Conservation (phyloP, 1,140 invertebrate genomes). For the Leucophenga varia region DNA sequence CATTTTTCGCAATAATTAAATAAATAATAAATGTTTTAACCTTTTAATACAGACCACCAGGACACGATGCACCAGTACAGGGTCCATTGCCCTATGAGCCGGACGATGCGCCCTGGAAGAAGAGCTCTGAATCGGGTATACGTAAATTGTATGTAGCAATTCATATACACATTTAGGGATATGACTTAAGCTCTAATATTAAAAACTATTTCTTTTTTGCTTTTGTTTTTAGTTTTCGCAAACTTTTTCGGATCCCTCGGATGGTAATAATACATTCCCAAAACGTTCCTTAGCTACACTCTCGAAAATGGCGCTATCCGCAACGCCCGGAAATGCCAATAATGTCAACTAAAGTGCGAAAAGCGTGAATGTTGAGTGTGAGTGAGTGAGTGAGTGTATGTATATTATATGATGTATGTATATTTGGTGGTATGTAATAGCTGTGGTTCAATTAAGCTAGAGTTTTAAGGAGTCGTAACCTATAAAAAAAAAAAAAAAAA, state of each 20-base stretch:
- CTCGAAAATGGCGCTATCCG: slow-evolving; percentile 70
- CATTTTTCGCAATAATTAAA: background rate
- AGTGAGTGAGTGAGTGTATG: too few species aligned
- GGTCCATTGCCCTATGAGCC: slow-evolving; percentile 94
- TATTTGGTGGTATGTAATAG: too few species aligned
- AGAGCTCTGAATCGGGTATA: slow-evolving; percentile 79
- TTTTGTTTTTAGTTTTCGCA: slow-evolving; percentile 63
- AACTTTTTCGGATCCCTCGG: slow-evolving; percentile 70
- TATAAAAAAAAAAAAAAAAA: too few species aligned
- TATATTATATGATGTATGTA: too few species aligned
- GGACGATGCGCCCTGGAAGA: slow-evolving; percentile 91
- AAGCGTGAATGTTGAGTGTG: too few species aligned
- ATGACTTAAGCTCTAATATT: slow-evolving; percentile 3
- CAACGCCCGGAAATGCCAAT: slow-evolving; percentile 44
- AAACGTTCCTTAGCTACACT: slow-evolving; percentile 71
- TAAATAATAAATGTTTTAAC: background rate
- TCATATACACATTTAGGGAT: background rate
- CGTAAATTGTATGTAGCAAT: slow-evolving; percentile 83
- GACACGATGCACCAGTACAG: slow-evolving; percentile 85
- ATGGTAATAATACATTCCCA: slow-evolving; percentile 66
- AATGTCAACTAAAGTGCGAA: slow-evolving; percentile 41
- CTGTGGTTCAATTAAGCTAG: too few species aligned
- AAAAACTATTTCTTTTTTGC: background rate
- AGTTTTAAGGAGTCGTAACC: too few species aligned
- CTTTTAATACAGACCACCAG: slow-evolving; percentile 38